Evolutionary conservation across 1,140 invertebrate genomes (phyloP), one percentile per base, ranked within the genome.

Genomic region (Tetramorium parvispinum): DNA sequence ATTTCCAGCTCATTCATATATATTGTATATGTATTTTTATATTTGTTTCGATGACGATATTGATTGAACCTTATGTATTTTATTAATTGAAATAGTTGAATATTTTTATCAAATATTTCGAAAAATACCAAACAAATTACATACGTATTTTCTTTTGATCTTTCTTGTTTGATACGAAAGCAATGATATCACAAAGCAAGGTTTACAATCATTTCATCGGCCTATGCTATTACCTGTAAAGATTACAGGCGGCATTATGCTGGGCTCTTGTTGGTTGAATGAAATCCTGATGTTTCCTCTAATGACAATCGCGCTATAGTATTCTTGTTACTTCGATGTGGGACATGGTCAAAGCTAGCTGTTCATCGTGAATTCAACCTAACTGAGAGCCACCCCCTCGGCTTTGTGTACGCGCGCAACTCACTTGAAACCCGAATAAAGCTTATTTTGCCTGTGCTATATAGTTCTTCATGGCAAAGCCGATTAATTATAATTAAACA

Each of bases 401-500:
- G 79, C 79, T 82, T 82, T 82, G 79, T 82, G 66, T 73, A 82
- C 40, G 51, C 66, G 32, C 51, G 53, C 65, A 51, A 82, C 40
- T 82, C 79, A 21, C 66, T 40, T 73, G 79, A 59, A 82, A 82
- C 66, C 18, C 79, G 66, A 73, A 73, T 73, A 82, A 73, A 82
- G 79, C 79, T 82, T 40, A 53, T 57, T 81, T 53, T 66, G 76
- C 7, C 21, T 21, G 51, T 6, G 43, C 40, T 4, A 57, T 24
- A 4, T 53, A 57, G 79, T 71, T 82, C 79, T 82, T 82, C 68
- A 37, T 57, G 53, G 65, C 24, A 73, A 57, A 82, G 53, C 51
- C 53, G 79, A 83, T 83, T 83, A 83, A 83, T 83, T 73, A 83
- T n/a, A n/a, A n/a, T 83, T 73, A 83, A 75, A 73, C 55, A 53